A percentile compares a stretch with the other conserved stretches of the same genome.
Conservation (phyloP, 2,888 invertebrate species). For the Sminthurinus aureus region DNA sequence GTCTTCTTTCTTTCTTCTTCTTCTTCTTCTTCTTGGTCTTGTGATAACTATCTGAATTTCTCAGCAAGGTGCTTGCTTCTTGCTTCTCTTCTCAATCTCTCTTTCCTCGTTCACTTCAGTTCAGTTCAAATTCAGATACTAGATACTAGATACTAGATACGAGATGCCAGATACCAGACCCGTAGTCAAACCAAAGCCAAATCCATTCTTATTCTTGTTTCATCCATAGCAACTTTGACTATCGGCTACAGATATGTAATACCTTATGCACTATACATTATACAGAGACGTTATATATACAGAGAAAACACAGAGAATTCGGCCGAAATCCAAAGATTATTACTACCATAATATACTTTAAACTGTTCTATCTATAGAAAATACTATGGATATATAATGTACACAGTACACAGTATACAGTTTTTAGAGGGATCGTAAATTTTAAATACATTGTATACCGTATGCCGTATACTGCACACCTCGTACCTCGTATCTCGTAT, state of each 20-base stretch:
- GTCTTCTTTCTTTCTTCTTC: too few relatives aligned
- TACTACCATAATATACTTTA: background rate
- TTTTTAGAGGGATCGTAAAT: too few relatives aligned
- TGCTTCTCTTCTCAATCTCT: conserved; percentile 5
- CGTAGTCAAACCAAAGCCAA: background rate
- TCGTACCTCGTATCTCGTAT: too few relatives aligned
- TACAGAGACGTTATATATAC: background rate
- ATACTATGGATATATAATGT: too few relatives aligned
- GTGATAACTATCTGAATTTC: conserved; percentile 20
- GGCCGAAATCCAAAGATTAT: background rate
- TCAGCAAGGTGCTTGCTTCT: conserved; percentile 17
- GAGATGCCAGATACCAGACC: background rate
- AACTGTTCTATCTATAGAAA: too few relatives aligned
- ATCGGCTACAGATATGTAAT: too few relatives aligned
- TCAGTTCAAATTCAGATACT: background rate
- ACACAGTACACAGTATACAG: background rate
- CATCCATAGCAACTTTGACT: too few relatives aligned
- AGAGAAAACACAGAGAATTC: background rate
- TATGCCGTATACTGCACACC: too few relatives aligned
- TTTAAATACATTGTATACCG: too few relatives aligned
- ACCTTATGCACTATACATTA: too few relatives aligned
- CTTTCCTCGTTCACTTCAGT: background rate
- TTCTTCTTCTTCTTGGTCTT: background rate
- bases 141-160: background rate
- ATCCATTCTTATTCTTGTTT: too few relatives aligned